Percentiles rank a stretch among this genome's conserved stretches.
These are phyloP conservation scores for Drosophila athabasca DNA, from an alignment of 1,140 invertebrate genomes.

Conservation along the genomic window DNA sequence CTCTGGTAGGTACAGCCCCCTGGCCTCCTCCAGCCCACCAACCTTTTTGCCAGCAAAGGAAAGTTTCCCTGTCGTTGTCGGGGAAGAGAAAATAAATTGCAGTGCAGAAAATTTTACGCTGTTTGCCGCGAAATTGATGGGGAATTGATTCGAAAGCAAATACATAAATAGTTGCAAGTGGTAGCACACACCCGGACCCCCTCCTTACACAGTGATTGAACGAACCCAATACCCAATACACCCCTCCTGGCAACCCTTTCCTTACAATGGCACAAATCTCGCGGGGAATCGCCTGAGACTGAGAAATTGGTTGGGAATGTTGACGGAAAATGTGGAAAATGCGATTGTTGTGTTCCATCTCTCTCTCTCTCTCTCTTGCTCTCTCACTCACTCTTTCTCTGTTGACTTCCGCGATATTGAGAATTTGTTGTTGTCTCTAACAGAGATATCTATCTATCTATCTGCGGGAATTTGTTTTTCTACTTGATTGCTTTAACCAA, in stretches of 20 bases:
- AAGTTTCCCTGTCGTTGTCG: constrained; percentile 35
- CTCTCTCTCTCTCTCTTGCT: not conserved
- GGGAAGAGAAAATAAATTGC: constrained; percentile 75
- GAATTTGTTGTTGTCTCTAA: constrained; percentile 40
- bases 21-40: not conserved
- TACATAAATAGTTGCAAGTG: constrained; percentile 72
- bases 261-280: constrained; percentile 52
- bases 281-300: constrained; percentile 38
- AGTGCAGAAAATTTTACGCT: constrained; percentile 74
- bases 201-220: too few relatives aligned
- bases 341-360: constrained; percentile 53
- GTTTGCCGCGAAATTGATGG: constrained; percentile 76
- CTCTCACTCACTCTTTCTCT: not conserved
- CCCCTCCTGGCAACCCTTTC: not conserved
- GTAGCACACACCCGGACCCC: constrained; percentile 19
- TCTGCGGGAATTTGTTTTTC: constrained; percentile 42
- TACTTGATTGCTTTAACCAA: constrained; percentile 37
- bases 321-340: constrained; percentile 34
- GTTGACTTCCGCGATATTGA: constrained; percentile 41
- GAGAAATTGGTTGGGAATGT: constrained; percentile 53
- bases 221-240: not conserved
- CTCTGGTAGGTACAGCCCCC: not conserved
- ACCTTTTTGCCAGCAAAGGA: constrained; percentile 5
- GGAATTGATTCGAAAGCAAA: constrained; percentile 81
- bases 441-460: constrained; percentile 16